These are phyloP conservation scores for Oxyruncus cristatus DNA, from an alignment of 2,113 vertebrate genomes.

Conservation along the genomic window DNA sequence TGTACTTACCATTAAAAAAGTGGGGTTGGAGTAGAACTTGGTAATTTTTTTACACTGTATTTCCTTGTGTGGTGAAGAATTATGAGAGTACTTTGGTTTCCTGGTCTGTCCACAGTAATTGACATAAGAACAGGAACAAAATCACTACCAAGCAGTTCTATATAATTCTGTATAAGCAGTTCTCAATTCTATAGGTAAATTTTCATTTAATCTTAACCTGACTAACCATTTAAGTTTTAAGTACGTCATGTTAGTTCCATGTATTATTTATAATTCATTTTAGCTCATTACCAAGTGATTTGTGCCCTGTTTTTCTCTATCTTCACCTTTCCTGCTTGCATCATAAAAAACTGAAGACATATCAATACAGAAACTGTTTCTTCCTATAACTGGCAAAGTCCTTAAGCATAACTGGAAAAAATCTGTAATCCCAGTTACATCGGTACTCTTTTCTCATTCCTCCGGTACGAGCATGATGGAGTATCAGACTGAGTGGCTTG, in stretches of 20 bases:
- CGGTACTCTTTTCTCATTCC: neutral
- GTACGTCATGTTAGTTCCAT: neutral
- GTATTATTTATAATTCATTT: neutral
- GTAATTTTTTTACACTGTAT: neutral
- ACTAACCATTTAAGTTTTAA: neutral
- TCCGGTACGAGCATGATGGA: fast-evolving
- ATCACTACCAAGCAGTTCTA: neutral
- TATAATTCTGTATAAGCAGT: neutral
- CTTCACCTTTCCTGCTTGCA: neutral
- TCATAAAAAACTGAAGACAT: neutral
- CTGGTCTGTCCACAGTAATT: neutral
- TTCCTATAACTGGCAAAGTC: neutral
- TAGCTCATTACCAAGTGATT: neutral
- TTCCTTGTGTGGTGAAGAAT: neutral
- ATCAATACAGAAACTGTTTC: neutral
- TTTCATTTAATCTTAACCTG: neutral
- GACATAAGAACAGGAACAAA: neutral
- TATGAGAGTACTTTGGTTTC: neutral
- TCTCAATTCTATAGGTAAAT: neutral
- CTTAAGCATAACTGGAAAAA: neutral
- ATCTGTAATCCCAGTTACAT: neutral
- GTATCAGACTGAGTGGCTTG: neutral
- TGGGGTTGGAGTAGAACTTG: neutral
- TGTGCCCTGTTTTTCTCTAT: neutral
- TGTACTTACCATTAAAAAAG: neutral